phyloP scores from a whole-genome alignment of 2,888 invertebrate genomes.

The Eugnorisma glareosa region DNA sequence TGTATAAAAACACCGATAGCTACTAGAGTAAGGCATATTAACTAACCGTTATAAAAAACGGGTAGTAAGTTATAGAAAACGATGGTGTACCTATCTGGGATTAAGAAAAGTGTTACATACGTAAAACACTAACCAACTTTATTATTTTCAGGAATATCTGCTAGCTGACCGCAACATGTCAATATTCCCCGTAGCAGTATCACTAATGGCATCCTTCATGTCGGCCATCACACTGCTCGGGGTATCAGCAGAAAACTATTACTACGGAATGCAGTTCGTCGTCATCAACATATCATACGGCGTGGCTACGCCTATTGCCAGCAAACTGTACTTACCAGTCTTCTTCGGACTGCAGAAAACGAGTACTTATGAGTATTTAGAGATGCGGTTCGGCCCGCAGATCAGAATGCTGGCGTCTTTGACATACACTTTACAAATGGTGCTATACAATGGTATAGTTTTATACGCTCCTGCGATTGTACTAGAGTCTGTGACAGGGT shows the following conservation, averaged over 20 bases:
- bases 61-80: too few species aligned
- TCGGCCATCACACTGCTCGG: slow-evolving; percentile 97
- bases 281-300: slow-evolving; percentile 94
- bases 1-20: too few species aligned
- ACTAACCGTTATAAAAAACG: too few species aligned
- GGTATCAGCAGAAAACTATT: slow-evolving; percentile 96
- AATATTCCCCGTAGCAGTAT: slow-evolving; percentile 95
- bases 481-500: slow-evolving; percentile 95
- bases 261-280: slow-evolving; percentile 95
- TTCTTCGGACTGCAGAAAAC: slow-evolving; percentile 95
- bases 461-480: slow-evolving; percentile 98
- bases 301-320: slow-evolving; percentile 94
- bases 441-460: slow-evolving; percentile 97
- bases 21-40: too few species aligned
- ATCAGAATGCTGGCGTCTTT: slow-evolving; percentile 95
- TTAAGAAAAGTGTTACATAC: background rate
- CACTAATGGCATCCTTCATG: slow-evolving; percentile 98
- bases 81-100: too few species aligned
- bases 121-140: background rate
- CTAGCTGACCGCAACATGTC: slow-evolving; percentile 95
- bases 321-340: slow-evolving; percentile 95
- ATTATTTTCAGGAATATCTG: slow-evolving; percentile 93
- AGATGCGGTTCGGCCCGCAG: slow-evolving; percentile 94
- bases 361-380: slow-evolving; percentile 98
- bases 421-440: slow-evolving; percentile 97